Percentiles rank a stretch among this genome's conserved stretches.
Evolutionary conservation across 64 coral and sea anemone genomes (phyloP).

Genomic region (Stichodactyla mertensii): DNA sequence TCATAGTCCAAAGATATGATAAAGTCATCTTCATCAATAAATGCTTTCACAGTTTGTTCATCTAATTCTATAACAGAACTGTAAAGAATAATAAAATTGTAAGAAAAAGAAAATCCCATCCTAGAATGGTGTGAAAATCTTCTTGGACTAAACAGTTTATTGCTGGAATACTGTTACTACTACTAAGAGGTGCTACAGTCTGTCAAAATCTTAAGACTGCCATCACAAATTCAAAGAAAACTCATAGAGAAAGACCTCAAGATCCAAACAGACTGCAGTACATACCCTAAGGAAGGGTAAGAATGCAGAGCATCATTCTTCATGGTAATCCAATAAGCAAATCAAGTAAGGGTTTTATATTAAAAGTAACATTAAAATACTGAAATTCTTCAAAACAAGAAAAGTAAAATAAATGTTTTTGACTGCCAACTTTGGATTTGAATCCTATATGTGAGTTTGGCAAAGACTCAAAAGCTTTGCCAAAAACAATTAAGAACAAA

Average conservation of each 20-base stretch:
- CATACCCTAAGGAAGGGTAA: background rate
- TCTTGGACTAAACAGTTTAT: slow-evolving; percentile 1
- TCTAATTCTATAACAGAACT: slow-evolving; percentile 40
- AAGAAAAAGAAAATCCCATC: background rate
- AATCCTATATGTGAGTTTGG: background rate
- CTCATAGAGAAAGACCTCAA: background rate
- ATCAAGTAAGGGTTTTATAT: background rate
- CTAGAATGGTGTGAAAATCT: background rate
- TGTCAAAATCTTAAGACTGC: background rate
- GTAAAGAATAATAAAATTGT: slow-evolving; percentile 19
- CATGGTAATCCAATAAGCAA: background rate
- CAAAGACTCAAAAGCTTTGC: background rate
- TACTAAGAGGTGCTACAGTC: background rate
- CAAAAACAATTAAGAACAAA: background rate
- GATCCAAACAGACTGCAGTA: background rate
- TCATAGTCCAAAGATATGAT: slow-evolving; percentile 48
- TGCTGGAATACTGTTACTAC: background rate
- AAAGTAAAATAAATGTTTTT: background rate
- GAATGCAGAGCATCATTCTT: background rate
- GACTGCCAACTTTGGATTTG: background rate
- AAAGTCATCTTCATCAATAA: slow-evolving; percentile 51
- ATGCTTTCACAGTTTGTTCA: slow-evolving; percentile 31
- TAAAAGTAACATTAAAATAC: too few species aligned
- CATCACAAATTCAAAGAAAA: background rate
- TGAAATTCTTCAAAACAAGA: background rate